Evolutionary conservation across 2,113 vertebrate species (phyloP).

Genomic region (Microcebus griseorufus): DNA sequence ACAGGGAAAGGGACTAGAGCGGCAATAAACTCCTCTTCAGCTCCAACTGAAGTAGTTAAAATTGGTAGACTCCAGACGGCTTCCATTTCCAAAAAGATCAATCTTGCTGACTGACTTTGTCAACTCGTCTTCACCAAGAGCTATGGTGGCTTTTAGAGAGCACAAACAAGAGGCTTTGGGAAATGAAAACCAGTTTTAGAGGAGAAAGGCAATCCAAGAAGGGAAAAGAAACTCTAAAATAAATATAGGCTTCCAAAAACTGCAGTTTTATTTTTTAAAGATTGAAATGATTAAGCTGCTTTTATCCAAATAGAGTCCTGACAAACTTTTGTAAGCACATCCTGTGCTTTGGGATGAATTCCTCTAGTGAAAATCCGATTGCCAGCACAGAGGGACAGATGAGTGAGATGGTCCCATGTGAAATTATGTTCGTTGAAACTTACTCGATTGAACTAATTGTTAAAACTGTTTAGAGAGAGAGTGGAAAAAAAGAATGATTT

Average conservation of each 20-base stretch:
- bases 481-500: neutral
- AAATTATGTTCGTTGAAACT: neutral
- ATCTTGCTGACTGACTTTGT: conserved; percentile 54
- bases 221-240: conserved; percentile 52
- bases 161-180: neutral
- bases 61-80: conserved; percentile 25
- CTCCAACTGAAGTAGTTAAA: conserved; percentile 55
- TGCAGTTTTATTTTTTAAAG: conserved; percentile 29
- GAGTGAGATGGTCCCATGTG: neutral
- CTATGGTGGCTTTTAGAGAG: neutral
- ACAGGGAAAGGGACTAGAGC: conserved; percentile 14
- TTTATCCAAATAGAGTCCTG: neutral
- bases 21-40: conserved; percentile 56
- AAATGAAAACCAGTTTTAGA: conserved; percentile 49
- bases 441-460: neutral
- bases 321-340: neutral
- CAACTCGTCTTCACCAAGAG: conserved; percentile 25
- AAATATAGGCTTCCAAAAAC: conserved; percentile 55
- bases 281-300: neutral
- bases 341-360: neutral
- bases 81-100: neutral
- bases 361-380: neutral
- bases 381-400: neutral
- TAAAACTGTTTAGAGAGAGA: neutral
- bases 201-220: neutral